Conservation (phyloP, 1,140 invertebrate genomes). For the Diachasmimorpha longicaudata region DNA sequence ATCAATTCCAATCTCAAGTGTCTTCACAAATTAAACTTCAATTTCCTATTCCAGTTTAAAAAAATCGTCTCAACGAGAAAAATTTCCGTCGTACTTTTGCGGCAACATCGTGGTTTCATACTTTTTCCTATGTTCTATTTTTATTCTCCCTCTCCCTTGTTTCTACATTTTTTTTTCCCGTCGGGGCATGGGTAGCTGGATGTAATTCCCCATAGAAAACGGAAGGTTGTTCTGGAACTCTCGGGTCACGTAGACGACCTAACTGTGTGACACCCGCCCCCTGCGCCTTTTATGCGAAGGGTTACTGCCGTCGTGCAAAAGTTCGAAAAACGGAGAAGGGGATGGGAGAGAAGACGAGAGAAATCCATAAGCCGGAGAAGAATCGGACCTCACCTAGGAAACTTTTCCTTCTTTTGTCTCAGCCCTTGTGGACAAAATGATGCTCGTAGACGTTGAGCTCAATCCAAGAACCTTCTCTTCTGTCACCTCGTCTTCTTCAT, state of each 20-base stretch:
- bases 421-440: not conserved
- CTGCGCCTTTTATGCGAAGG: slow-evolving; percentile 44
- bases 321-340: slow-evolving; percentile 29
- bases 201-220: slow-evolving; percentile 49
- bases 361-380: slow-evolving; percentile 42
- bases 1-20: not conserved
- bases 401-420: slow-evolving; percentile 11
- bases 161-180: slow-evolving; percentile 30
- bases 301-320: slow-evolving; percentile 40
- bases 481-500: not conserved
- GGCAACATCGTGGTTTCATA: not conserved
- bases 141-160: slow-evolving; percentile 8
- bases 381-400: not conserved
- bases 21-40: not conserved
- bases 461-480: slow-evolving; percentile 1
- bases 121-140: not conserved
- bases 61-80: not conserved
- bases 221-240: slow-evolving; percentile 48
- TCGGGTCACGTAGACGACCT: slow-evolving; percentile 50
- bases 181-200: slow-evolving; percentile 27
- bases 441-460: slow-evolving; percentile 4
- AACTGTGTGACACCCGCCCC: slow-evolving; percentile 44
- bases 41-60: not conserved
- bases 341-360: not conserved
- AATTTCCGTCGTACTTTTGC: not conserved